Base-by-base conservation (phyloP, 1,140 invertebrate species). In the Dufourea novaeangliae region DNA sequence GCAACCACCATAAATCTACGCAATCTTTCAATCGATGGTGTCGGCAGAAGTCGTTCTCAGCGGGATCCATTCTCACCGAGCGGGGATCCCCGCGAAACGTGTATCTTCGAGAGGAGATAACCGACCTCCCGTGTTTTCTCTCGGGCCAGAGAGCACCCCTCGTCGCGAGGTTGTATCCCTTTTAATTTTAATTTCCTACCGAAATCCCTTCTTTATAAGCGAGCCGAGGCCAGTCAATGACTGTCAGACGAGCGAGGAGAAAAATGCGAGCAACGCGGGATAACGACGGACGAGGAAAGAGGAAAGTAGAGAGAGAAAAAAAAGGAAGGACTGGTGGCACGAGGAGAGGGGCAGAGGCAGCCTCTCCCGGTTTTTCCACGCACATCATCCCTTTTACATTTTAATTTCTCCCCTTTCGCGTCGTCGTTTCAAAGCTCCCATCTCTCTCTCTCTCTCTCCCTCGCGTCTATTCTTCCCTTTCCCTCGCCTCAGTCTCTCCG, bases 331-430 rank as follows among this genome's bases (percentile, higher is more conserved):
- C n/a, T n/a, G n/a, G n/a, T n/a, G n/a, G n/a, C n/a, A 41, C 62
- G 54, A 59, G 57, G 63, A 61, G 63, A 56, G 54, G 56, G 52
- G 34, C 37, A 59, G 41, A 70, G 57, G 75, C 84, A 73, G 80
- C 68, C 80, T 85, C 77, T n/a, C n/a, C n/a, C n/a, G 72, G 86
- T 66, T 89, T 90, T 90, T 90, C 84, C 89, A 88, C 87, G 89
- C 89, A 88, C 89, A 90, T 90, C 89, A 90, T 90, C 89, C 88
- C 90, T 91, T 91, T 91, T 91, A 91, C 88, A 91, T 91, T 91
- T 91, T 91, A 91, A 91, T 91, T 91, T 91, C 86, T 91, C 88
- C 90, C 90, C 88, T 91, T 91, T 90, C 88, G 83, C 88, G 64
- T 78, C 74, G 84, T 85, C 87, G 86, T 89, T 91, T 87, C 88